Base-by-base conservation (phyloP, 2,888 invertebrate genomes). In the Athrips mouffetella region DNA sequence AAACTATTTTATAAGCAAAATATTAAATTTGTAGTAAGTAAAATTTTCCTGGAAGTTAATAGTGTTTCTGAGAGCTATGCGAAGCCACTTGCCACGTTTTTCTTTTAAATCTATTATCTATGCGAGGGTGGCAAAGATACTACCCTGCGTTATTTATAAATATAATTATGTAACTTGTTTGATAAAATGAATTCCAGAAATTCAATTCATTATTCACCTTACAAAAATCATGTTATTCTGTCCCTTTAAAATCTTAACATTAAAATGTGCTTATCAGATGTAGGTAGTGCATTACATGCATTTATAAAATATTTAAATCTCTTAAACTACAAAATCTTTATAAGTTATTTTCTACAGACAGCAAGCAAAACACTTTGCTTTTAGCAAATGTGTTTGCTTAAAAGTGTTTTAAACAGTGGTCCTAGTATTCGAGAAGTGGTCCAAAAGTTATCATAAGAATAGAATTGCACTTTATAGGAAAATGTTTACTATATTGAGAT, bases 61-160 rank as follows among this genome's bases (percentile, higher is more conserved):
- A 58, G 57, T 57, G 56, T 59, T 50, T 53, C 51, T 50, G 62
- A 70, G 65, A 68, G 59, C 67, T 73, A 71, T 59, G 71, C 71
- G 48, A 74, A 71, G 73, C 70, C 48, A 58, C 62, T 63, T 5
- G n/a, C n/a, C n/a, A n/a, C n/a, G n/a, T n/a, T n/a, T n/a, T n/a
- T n/a, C n/a, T n/a, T n/a, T n/a, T n/a, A n/a, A n/a, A n/a, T n/a
- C n/a, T n/a, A n/a, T n/a, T n/a, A n/a, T n/a, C n/a, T n/a, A n/a
- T n/a, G n/a, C n/a, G n/a, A n/a, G n/a, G n/a, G n/a, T n/a, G n/a
- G n/a, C n/a, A n/a, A 27, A 27, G 27, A 8, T 27, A 27, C 27
- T 8, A n/a, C n/a, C n/a, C n/a, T n/a, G n/a, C n/a, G n/a, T n/a
- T n/a, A n/a, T n/a, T n/a, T n/a, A n/a, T n/a, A n/a, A n/a, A n/a